These are phyloP conservation scores for Lymantria monacha DNA, from an alignment of 2,888 invertebrate species.

Conservation along the genomic window DNA sequence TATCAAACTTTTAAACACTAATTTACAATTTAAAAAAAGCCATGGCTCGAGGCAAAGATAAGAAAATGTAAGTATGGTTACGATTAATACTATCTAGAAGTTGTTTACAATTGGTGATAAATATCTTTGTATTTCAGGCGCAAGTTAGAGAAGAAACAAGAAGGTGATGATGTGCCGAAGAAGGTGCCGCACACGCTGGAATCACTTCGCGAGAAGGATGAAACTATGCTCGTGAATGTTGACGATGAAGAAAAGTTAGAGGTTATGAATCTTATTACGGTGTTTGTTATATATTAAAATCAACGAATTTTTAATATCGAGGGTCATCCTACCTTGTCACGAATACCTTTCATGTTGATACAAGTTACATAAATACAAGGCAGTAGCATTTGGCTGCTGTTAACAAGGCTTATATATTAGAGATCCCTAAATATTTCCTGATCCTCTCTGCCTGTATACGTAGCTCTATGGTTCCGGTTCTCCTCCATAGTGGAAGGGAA, in stretches of 20 bases:
- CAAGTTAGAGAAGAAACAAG: constrained; percentile 74
- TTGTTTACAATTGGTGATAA: constrained; percentile 15
- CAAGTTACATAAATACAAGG: no score
- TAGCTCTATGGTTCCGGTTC: no score
- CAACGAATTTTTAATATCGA: not conserved
- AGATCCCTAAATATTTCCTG: no score
- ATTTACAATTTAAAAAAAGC: constrained; percentile 1
- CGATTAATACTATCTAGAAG: not conserved
- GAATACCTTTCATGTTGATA: no score
- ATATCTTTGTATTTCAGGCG: constrained; percentile 49
- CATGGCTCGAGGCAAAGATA: constrained; percentile 78
- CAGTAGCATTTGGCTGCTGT: no score
- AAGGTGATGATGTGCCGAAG: constrained; percentile 74
- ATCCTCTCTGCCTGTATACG: no score
- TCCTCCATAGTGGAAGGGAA: no score
- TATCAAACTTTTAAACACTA: not conserved
- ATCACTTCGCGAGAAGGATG: constrained; percentile 94
- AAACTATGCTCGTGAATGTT: constrained; percentile 90
- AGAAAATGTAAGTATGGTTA: constrained; percentile 67
- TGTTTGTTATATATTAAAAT: not conserved
- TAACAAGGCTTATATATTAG: no score
- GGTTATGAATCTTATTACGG: constrained; percentile 54
- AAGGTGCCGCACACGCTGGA: constrained; percentile 94
- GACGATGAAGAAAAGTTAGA: constrained; percentile 90
- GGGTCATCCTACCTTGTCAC: not conserved